Evolutionary conservation across 2,113 vertebrate genomes (phyloP), one percentile per base, ranked within the genome.

Genomic region (Taurulus bubalis): DNA sequence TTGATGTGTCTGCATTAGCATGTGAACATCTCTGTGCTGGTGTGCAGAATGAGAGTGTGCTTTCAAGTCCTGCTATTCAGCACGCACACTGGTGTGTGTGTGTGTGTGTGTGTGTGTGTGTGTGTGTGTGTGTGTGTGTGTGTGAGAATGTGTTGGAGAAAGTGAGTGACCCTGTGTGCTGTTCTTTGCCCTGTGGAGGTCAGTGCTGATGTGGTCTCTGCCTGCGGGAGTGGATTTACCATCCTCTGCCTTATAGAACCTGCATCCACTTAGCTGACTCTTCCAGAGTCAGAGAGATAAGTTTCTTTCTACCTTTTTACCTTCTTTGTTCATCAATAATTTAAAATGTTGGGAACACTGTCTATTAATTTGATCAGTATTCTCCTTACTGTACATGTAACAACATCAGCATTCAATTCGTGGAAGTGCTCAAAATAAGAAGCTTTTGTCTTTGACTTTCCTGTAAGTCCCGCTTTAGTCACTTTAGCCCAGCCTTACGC

Each of bases 151-250:
- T 79, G 71, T 75, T 56, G 30, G 75, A 76, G 65, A 38, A 67
- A 76, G 71, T 66, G 81, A 55, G 84, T 90, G 90, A 90, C 90
- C 88, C 89, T 64, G 79, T 86, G 89, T 62, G 80, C 87, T 84
- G 83, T 66, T 77, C 85, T 90, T 79, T 93, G 92, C 89, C 90
- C 92, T 90, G 82, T 92, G 89, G 88, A 93, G 92, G 92, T 94
- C 92, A 93, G 89, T 56, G 85, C 78, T 93, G 89, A 93, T 93
- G 91, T 88, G 88, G 85, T 88, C 90, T 77, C 79, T 72, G 91
- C 88, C 82, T 87, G 80, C 73, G 51, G 90, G 87, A 93, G 92
- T 93, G 90, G 87, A 93, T 93, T 90, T 91, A 92, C 82, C 83
- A 74, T 91, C 86, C 84, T 83, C 87, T 51, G 89, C 77, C 82